Conservation (phyloP, 2,797 vertebrate species). For the Mormyrops boulengeri region DNA sequence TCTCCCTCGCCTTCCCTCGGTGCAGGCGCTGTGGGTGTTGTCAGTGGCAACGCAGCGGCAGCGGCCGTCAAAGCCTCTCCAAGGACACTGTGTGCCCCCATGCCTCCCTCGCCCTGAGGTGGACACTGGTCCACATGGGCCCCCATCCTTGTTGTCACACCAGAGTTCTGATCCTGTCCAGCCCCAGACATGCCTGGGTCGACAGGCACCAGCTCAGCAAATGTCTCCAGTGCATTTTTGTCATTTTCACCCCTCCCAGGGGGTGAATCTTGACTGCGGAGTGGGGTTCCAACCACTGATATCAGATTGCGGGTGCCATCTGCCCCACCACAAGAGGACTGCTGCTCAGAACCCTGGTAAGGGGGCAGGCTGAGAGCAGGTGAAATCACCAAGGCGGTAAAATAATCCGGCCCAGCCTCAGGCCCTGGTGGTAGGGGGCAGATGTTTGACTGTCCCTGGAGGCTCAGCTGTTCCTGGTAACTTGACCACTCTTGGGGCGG, state of each 20-base stretch:
- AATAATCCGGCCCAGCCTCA: slow-evolving; percentile 45
- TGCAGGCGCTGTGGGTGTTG: slow-evolving; percentile 68
- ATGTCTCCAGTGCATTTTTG: slow-evolving; percentile 39
- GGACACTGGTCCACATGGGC: slow-evolving; percentile 22
- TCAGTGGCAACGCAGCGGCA: slow-evolving; percentile 63
- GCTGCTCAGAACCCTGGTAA: slow-evolving; percentile 40
- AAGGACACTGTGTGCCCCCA: slow-evolving; percentile 54
- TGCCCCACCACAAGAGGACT: slow-evolving; percentile 39
- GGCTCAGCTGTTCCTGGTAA: slow-evolving; percentile 54
- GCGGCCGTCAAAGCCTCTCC: slow-evolving; percentile 53
- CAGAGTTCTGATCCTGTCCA: slow-evolving; percentile 22
- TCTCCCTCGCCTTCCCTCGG: slow-evolving; percentile 58
- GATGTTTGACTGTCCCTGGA: slow-evolving; percentile 37
- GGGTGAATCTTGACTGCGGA: slow-evolving; percentile 33
- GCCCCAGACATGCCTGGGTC: slow-evolving; percentile 28
- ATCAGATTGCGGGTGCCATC: slow-evolving; percentile 36
- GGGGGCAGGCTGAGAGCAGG: slow-evolving; percentile 37
- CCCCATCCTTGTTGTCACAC: slow-evolving; percentile 40
- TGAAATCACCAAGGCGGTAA: slow-evolving; percentile 49
- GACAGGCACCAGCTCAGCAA: slow-evolving; percentile 41
- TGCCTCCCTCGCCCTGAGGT: slow-evolving; percentile 42
- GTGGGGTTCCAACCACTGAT: slow-evolving; percentile 34
- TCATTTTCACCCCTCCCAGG: slow-evolving; percentile 33
- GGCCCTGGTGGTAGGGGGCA: slow-evolving; percentile 34
- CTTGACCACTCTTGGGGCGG: slow-evolving; percentile 41